A percentile compares a stretch with the other conserved stretches of the same genome.
phyloP scores from a whole-genome alignment of 2,113 vertebrate species.

The Apistogramma diplotaenia region DNA sequence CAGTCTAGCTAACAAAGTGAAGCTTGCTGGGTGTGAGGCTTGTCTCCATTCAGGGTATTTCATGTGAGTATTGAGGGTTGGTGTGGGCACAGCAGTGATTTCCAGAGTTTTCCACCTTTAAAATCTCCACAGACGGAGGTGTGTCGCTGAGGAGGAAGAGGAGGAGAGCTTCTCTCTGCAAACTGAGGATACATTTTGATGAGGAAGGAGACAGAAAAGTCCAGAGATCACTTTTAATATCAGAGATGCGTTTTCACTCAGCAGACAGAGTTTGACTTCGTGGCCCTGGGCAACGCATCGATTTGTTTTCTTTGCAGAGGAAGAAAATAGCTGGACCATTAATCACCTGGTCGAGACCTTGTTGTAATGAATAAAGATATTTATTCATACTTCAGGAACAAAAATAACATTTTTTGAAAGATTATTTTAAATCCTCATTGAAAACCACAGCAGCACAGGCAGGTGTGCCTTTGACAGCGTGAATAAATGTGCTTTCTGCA shows the following conservation, averaged over 20 bases:
- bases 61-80: background rate
- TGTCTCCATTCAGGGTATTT: background rate
- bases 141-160: background rate
- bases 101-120: background rate
- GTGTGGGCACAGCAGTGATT: background rate
- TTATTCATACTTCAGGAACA: background rate
- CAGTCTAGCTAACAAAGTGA: background rate
- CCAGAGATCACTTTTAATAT: background rate
- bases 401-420: background rate
- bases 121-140: constrained; percentile 7
- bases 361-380: background rate
- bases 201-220: background rate
- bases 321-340: background rate
- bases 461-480: background rate
- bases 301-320: background rate
- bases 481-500: background rate
- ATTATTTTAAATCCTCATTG: background rate
- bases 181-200: background rate
- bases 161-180: background rate
- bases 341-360: background rate
- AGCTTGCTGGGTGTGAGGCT: background rate
- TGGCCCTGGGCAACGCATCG: background rate
- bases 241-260: background rate
- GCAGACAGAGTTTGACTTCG: background rate
- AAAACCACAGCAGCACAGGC: background rate